These are phyloP conservation scores for Yasuhikotakia modesta DNA, from an alignment of 2,797 vertebrate species.

Conservation along the genomic window DNA sequence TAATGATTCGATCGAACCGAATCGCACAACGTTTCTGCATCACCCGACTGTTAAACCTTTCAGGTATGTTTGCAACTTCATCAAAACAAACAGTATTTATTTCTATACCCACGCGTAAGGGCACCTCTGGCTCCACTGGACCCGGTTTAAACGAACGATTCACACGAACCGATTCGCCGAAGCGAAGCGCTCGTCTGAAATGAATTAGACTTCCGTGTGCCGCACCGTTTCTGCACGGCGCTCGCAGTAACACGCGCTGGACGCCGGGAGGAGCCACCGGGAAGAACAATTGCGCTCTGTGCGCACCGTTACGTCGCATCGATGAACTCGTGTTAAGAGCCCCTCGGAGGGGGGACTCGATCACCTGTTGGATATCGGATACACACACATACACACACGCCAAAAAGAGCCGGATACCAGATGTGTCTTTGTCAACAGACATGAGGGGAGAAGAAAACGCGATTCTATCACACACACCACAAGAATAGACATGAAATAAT, in stretches of 20 bases:
- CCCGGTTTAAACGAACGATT: background rate
- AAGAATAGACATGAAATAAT: background rate
- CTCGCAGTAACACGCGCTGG: slow-evolving; percentile 60
- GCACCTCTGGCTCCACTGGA: background rate
- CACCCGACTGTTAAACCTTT: background rate
- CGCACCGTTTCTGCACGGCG: background rate
- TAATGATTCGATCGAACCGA: slow-evolving; percentile 15
- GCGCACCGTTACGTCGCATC: slow-evolving; percentile 22
- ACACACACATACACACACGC: background rate
- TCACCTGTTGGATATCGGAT: slow-evolving; percentile 54
- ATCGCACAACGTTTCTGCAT: background rate
- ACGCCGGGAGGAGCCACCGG: slow-evolving; percentile 57
- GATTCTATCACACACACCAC: background rate
- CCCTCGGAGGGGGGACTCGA: slow-evolving; percentile 15
- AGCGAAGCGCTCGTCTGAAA: slow-evolving; percentile 1
- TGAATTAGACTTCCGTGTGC: background rate
- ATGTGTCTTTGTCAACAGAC: slow-evolving; percentile 23
- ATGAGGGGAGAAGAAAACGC: background rate
- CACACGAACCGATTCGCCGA: background rate
- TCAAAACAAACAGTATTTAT: background rate
- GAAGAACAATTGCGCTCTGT: slow-evolving; percentile 33
- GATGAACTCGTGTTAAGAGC: slow-evolving; percentile 12
- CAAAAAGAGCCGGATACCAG: slow-evolving; percentile 36
- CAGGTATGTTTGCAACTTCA: background rate
- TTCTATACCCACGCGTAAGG: background rate